Conservation (phyloP, 2,888 invertebrate genomes). For the Tachina grossa region DNA sequence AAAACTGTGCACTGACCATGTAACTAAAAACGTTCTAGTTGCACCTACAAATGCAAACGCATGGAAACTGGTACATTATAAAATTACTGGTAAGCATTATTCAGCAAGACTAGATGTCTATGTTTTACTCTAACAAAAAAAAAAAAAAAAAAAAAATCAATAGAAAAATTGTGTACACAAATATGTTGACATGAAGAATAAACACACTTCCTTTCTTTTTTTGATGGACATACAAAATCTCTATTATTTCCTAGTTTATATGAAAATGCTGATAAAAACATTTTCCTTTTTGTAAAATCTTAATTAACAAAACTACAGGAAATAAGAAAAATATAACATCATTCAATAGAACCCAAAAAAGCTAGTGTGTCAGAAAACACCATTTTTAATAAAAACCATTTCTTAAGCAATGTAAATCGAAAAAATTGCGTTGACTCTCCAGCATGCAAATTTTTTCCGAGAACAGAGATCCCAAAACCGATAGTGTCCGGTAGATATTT, state of each 20-base stretch:
- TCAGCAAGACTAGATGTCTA: slow-evolving; percentile 7
- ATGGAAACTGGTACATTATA: neutral
- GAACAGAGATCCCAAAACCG: too few species aligned
- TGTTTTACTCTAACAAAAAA: neutral
- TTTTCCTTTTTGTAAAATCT: slow-evolving; percentile 49
- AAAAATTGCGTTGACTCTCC: too few species aligned
- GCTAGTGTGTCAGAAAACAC: too few species aligned
- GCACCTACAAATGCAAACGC: neutral
- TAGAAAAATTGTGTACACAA: slow-evolving; percentile 63
- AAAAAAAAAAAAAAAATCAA: too few species aligned
- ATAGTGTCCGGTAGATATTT: too few species aligned
- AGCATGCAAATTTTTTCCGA: too few species aligned
- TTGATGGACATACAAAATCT: slow-evolving; percentile 8
- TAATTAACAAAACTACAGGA: slow-evolving; percentile 60
- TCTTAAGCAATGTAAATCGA: too few species aligned
- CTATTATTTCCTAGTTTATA: neutral
- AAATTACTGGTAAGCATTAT: slow-evolving; percentile 6
- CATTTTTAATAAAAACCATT: too few species aligned
- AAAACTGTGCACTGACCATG: slow-evolving; percentile 59
- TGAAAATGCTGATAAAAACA: neutral
- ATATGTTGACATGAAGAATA: slow-evolving; percentile 67
- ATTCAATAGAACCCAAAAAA: too few species aligned
- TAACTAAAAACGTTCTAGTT: slow-evolving; percentile 29
- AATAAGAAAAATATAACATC: slow-evolving; percentile 2
- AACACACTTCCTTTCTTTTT: slow-evolving; percentile 28